phyloP scores from a whole-genome alignment of 2,888 invertebrate species.

The Acrocera orbiculus region DNA sequence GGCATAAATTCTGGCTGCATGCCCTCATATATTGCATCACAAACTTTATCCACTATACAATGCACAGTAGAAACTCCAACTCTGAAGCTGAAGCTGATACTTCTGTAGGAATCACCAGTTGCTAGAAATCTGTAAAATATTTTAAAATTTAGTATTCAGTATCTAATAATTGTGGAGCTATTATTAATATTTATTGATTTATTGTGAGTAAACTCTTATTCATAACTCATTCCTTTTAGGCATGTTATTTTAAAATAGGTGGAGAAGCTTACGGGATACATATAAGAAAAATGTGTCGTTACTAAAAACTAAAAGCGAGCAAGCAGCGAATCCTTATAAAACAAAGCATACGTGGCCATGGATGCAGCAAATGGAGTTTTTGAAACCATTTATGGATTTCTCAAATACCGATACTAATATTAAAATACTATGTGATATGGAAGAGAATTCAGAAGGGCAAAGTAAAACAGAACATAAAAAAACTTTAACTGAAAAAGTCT shows the following conservation, averaged over 20 bases:
- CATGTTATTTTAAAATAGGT: slow-evolving; percentile 5
- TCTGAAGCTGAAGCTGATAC: slow-evolving; percentile 2
- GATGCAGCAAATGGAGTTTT: slow-evolving; percentile 7
- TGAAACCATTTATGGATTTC: slow-evolving; percentile 7
- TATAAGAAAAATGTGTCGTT: slow-evolving; percentile 6
- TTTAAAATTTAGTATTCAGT: no score
- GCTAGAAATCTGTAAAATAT: slow-evolving; percentile 3
- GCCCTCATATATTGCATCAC: slow-evolving; percentile 1
- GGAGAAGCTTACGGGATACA: slow-evolving; percentile 9
- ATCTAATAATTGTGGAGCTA: no score
- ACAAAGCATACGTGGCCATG: slow-evolving; percentile 9
- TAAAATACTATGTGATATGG: no score
- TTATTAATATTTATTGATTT: no score
- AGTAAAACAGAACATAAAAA: no score
- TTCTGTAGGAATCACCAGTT: slow-evolving; percentile 1
- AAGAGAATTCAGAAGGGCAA: no score
- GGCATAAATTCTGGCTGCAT: neutral
- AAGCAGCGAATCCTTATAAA: slow-evolving; percentile 2
- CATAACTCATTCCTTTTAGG: slow-evolving; percentile 5
- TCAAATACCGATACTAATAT: slow-evolving; percentile 1
- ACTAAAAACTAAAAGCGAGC: slow-evolving; percentile 2
- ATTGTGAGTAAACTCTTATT: no score
- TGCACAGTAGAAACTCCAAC: slow-evolving; percentile 2
- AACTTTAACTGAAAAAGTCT: no score
- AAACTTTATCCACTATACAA: neutral